A percentile compares a stretch with the other conserved stretches of the same genome.
Evolutionary conservation across 2,113 vertebrate genomes (phyloP).

Genomic region (Pelmatolapia mariae): DNA sequence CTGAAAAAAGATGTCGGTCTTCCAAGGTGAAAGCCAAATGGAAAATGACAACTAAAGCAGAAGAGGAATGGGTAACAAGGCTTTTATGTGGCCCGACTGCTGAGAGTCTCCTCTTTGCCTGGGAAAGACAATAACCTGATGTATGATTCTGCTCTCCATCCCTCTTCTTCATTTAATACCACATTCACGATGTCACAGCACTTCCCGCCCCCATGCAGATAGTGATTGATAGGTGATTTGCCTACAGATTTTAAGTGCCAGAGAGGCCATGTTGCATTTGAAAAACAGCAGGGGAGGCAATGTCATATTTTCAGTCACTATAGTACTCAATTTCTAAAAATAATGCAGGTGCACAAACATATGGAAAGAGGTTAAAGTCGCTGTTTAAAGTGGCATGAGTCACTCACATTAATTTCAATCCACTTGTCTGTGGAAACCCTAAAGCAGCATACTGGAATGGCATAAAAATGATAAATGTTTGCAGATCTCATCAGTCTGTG

Average conservation of each 20-base stretch:
- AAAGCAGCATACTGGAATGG: background rate
- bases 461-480: background rate
- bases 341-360: background rate
- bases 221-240: conserved; percentile 9
- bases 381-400: background rate
- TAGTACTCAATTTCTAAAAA: background rate
- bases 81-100: conserved; percentile 25
- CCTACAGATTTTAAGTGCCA: conserved; percentile 6
- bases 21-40: conserved; percentile 51
- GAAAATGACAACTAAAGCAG: conserved; percentile 45
- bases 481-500: background rate
- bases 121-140: conserved; percentile 43
- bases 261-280: background rate
- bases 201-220: background rate
- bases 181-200: background rate
- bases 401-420: background rate
- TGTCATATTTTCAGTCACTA: background rate
- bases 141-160: background rate
- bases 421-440: background rate
- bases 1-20: conserved; percentile 27
- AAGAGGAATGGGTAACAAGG: conserved; percentile 45
- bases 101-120: background rate
- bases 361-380: background rate
- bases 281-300: background rate
- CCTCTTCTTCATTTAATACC: conserved; percentile 4